Base-by-base conservation (phyloP, 2,888 invertebrate species). In the Caenorhabditis sp. region DNA sequence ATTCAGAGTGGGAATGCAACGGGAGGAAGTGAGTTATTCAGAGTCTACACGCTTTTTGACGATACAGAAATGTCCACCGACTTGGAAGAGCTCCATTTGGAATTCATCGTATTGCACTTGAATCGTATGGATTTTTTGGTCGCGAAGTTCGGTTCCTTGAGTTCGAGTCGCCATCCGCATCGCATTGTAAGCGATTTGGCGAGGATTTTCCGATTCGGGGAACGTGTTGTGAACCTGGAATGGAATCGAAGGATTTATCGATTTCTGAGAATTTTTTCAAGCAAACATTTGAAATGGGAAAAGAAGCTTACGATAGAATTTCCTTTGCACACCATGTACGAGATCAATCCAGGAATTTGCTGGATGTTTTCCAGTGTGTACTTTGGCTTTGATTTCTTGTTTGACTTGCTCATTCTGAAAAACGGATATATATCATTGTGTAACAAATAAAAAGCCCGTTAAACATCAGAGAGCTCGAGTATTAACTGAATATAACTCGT, bases 61-160 rank as follows among this genome's bases (percentile, higher is more conserved):
- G 44, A 82, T 73, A 22, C 77, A 69, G 44, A 73, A 82, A 56
- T 69, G 59, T 24, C 49, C 49, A 38, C 73, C 82, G 49, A 76
- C 26, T 56, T 82, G 82, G 54, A 82, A 82, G 63, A 82, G 68
- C 49, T 82, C 82, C 14, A 79, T 24, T 54, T 74, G 47, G 22
- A 69, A 77, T 6, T 82, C 68, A 26, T 82, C 82, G 70, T 74
- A 82, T 47, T 82, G 82, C 44, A 82, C 82, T 49, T 76, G 76
- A 31, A 82, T 79, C 12, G 82, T 74, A 47, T 79, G 77, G 8
- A 74, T 41, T 31, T 61, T 66, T 12, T 28, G 54, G 35, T 69
- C 69, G 14, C 54, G 28, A 12, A 82, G 54, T 44, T 82, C 82
- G 12, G 69, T 35, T 38, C 77, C 68, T 22, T 74, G 77, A 14